Percentiles rank a stretch among this genome's conserved stretches.
phyloP scores from a whole-genome alignment of 2,113 vertebrate species.

The Columbina picui region DNA sequence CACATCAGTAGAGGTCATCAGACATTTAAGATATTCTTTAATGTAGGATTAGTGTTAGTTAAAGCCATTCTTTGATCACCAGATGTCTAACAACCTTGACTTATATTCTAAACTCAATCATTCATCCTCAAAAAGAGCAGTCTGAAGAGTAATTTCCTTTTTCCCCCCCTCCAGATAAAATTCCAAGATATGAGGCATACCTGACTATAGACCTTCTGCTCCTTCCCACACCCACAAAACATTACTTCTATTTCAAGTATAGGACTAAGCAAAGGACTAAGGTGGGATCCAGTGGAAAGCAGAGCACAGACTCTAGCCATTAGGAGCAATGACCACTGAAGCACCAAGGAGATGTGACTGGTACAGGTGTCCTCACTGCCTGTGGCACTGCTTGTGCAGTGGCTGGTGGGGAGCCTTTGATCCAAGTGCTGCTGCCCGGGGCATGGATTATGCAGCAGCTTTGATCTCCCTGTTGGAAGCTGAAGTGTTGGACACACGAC shows the following conservation, averaged over 20 bases:
- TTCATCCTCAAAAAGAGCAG: background rate
- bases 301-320: background rate
- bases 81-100: constrained; percentile 15
- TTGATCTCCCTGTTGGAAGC: constrained; percentile 56
- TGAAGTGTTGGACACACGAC: constrained; percentile 32
- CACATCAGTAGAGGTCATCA: constrained; percentile 36
- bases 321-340: background rate
- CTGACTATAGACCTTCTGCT: background rate
- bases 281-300: background rate
- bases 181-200: background rate
- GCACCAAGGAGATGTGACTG: background rate
- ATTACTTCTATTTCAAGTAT: background rate
- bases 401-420: constrained; percentile 19
- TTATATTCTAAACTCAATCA: constrained; percentile 12
- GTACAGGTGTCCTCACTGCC: constrained; percentile 7
- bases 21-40: constrained; percentile 32
- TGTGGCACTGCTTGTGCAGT: background rate
- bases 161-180: background rate
- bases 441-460: constrained; percentile 44
- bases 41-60: constrained; percentile 41
- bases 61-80: constrained; percentile 54
- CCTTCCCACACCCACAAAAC: background rate
- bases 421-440: constrained; percentile 28
- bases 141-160: background rate
- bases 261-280: background rate